Conservation (phyloP, 2,888 invertebrate genomes). For the Disparrhopalites patrizii region DNA sequence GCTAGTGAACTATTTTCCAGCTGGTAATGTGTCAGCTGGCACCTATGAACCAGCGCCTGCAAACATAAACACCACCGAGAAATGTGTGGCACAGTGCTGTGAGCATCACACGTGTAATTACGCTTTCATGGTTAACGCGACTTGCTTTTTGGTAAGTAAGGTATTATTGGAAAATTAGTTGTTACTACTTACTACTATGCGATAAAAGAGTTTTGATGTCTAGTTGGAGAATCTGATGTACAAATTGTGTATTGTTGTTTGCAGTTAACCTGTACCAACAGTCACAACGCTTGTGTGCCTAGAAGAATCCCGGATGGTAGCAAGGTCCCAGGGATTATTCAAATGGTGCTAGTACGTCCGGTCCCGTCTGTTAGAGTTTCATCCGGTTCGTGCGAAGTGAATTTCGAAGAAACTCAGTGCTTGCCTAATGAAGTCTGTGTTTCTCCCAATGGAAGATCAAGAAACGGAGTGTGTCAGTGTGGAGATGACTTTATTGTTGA, state of each 20-base stretch:
- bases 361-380: slow-evolving; percentile 20
- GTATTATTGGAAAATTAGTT: no score
- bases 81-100: slow-evolving; percentile 68
- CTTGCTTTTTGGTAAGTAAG: slow-evolving; percentile 68
- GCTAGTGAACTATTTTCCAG: slow-evolving; percentile 42
- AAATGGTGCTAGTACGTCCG: slow-evolving; percentile 32
- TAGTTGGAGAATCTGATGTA: no score
- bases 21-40: slow-evolving; percentile 52
- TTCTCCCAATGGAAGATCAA: slow-evolving; percentile 56
- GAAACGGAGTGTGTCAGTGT: slow-evolving; percentile 70
- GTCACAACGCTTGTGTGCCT: no score
- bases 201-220: no score
- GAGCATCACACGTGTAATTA: slow-evolving; percentile 67
- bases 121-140: slow-evolving; percentile 68
- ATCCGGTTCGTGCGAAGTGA: slow-evolving; percentile 55
- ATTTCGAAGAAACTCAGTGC: slow-evolving; percentile 60
- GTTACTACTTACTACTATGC: no score
- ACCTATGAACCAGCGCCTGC: slow-evolving; percentile 59
- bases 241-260: no score
- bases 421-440: slow-evolving; percentile 68
- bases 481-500: slow-evolving; percentile 60
- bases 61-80: slow-evolving; percentile 56
- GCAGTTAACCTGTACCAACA: slow-evolving; percentile 32
- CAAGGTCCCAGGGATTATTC: no score
- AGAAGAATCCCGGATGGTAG: no score